Conservation (phyloP, 2,888 invertebrate genomes). For the Galerucella pusilla region DNA sequence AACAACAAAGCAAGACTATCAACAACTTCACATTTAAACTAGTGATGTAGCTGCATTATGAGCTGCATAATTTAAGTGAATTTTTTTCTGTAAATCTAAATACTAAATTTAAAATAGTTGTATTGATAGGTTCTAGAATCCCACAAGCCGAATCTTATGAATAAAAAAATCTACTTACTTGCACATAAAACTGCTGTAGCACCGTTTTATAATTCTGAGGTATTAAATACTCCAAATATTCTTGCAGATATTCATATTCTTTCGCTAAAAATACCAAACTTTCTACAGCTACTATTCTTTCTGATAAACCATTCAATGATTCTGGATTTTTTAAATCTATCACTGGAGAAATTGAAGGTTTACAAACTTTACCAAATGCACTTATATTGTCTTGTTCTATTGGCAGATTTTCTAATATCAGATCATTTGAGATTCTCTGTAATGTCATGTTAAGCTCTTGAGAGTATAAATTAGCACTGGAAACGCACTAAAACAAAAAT, state of each 20-base stretch:
- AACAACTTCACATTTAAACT: no score
- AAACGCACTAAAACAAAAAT: slow-evolving; percentile 64
- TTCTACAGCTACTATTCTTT: slow-evolving; percentile 92
- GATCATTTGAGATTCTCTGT: slow-evolving; percentile 80
- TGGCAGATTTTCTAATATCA: slow-evolving; percentile 67
- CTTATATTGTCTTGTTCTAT: slow-evolving; percentile 54
- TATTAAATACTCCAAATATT: slow-evolving; percentile 86
- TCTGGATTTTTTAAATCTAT: slow-evolving; percentile 77
- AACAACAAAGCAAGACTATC: no score
- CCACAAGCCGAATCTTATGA: no score
- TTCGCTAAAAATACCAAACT: slow-evolving; percentile 90
- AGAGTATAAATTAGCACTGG: slow-evolving; percentile 70
- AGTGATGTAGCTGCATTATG: no score
- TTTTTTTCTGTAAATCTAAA: no score
- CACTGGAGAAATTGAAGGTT: slow-evolving; percentile 70
- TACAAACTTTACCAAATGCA: slow-evolving; percentile 64
- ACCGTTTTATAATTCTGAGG: slow-evolving; percentile 76
- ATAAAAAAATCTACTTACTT: slow-evolving; percentile 61
- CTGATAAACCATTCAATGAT: slow-evolving; percentile 82
- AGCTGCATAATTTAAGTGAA: no score
- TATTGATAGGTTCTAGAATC: no score
- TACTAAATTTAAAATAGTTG: no score
- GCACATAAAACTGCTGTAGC: slow-evolving; percentile 77
- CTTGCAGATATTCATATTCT: slow-evolving; percentile 86
- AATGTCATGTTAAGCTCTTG: slow-evolving; percentile 79